Percentiles rank a stretch among this genome's conserved stretches.
These are phyloP conservation scores for Micronycteris hirsuta DNA, from an alignment of 2,113 vertebrate species.

Conservation along the genomic window DNA sequence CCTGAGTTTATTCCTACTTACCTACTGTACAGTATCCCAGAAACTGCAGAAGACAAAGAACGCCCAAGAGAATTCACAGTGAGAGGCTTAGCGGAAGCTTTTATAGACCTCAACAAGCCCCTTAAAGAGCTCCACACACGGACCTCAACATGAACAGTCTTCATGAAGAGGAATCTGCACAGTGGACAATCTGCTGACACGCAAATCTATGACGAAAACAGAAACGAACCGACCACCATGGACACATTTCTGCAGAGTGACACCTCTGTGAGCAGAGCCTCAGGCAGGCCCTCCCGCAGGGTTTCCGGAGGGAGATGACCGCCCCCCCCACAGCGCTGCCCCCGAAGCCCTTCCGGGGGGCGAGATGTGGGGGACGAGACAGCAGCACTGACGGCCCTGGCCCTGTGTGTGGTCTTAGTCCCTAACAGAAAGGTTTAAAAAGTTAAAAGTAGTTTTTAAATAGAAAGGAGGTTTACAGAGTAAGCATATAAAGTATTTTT, in stretches of 20 bases:
- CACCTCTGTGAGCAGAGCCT: neutral
- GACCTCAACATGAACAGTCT: neutral
- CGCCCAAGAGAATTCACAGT: neutral
- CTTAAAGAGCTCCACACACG: neutral
- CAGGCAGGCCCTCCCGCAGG: neutral
- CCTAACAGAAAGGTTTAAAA: neutral
- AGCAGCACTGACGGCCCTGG: no score
- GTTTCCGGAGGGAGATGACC: neutral
- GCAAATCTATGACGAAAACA: neutral
- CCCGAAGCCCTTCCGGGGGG: neutral
- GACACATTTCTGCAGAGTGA: neutral
- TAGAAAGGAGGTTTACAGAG: neutral
- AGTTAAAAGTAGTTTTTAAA: neutral
- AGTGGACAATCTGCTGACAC: neutral
- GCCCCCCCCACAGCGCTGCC: neutral
- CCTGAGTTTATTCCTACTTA: neutral
- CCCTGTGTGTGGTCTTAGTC: neutral
- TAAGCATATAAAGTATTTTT: neutral
- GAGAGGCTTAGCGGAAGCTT: neutral
- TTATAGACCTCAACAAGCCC: neutral
- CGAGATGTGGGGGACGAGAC: neutral
- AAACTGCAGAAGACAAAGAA: neutral
- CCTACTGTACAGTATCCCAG: neutral
- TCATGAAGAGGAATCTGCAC: no score
- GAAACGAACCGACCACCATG: neutral